phyloP scores from a whole-genome alignment of 2,113 vertebrate species.

The Axis porcinus region DNA sequence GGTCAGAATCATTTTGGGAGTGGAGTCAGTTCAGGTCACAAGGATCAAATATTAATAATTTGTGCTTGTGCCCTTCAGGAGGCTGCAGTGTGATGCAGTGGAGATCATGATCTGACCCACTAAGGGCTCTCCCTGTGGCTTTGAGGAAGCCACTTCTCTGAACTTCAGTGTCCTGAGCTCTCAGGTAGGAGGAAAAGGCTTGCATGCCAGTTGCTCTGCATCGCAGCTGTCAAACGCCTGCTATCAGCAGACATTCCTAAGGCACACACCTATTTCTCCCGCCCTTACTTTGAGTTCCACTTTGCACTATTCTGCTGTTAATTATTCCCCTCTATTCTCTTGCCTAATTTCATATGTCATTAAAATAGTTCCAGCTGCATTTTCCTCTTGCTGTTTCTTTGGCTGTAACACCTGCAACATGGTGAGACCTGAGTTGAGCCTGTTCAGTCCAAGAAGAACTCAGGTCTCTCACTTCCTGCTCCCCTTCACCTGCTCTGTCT shows the following conservation, averaged over 20 bases:
- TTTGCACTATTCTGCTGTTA: neutral
- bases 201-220: neutral
- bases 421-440: neutral
- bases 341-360: neutral
- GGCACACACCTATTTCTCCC: neutral
- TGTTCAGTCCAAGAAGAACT: neutral
- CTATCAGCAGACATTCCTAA: accelerated
- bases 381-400: neutral
- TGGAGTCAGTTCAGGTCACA: neutral
- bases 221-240: too few species aligned
- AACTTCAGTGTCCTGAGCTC: neutral
- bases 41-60: neutral
- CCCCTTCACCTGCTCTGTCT: neutral
- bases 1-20: neutral
- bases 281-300: neutral
- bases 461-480: accelerated
- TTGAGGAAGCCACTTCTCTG: neutral
- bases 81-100: neutral
- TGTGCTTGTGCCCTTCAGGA: neutral
- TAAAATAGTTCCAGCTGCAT: neutral
- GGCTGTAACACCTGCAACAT: neutral
- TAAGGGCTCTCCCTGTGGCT: neutral
- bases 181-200: too few species aligned
- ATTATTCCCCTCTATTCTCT: neutral
- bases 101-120: neutral